Percentiles rank a stretch among this genome's conserved stretches.
Conservation (phyloP, 2,797 vertebrate species). For the Oryzias sinensis region DNA sequence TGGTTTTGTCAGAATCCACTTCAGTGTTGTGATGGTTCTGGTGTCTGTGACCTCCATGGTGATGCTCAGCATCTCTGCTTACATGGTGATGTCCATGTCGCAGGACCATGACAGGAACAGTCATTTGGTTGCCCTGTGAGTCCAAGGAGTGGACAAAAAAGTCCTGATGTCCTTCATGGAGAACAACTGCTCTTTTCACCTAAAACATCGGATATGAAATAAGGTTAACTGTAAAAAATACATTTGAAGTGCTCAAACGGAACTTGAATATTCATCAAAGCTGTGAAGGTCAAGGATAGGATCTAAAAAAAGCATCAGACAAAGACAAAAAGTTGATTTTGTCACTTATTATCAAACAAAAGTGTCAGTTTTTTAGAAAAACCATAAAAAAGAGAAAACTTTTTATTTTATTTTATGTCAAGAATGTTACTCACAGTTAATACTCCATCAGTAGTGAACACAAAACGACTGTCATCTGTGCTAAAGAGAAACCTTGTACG, state of each 20-base stretch:
- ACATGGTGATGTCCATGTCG: neutral
- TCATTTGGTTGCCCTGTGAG: constrained; percentile 46
- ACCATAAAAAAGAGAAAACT: too few relatives aligned
- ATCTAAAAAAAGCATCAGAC: too few relatives aligned
- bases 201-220: neutral
- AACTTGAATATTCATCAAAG: too few relatives aligned
- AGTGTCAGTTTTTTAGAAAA: too few relatives aligned
- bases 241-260: too few relatives aligned
- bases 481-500: constrained; percentile 33
- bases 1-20: neutral
- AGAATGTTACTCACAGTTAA: constrained; percentile 43
- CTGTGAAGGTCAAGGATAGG: too few relatives aligned
- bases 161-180: constrained; percentile 50
- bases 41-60: neutral
- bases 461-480: constrained; percentile 51
- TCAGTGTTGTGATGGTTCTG: neutral
- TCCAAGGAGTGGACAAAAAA: constrained; percentile 61
- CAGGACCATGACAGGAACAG: constrained; percentile 45
- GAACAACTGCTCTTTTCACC: constrained; percentile 53
- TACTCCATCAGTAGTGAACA: constrained; percentile 49
- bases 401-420: too few relatives aligned
- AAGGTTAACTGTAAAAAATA: too few relatives aligned
- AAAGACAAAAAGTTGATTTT: too few relatives aligned
- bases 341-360: too few relatives aligned
- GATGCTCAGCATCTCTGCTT: neutral